Base-by-base conservation (phyloP, 2,797 vertebrate genomes). In the Pantherophis vulpinus region DNA sequence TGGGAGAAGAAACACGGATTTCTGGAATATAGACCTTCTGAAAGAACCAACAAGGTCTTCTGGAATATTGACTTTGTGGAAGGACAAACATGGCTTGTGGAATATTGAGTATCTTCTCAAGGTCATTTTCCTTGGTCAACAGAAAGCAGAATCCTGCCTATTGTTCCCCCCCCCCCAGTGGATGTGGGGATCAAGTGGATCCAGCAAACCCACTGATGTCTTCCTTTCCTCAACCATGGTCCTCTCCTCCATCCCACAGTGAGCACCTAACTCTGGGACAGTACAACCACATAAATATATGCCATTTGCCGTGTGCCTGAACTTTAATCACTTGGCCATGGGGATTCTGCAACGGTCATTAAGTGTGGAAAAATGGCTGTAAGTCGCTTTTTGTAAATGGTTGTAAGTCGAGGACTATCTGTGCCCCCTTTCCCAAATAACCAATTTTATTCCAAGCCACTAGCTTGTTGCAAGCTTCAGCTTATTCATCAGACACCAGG, bases 261-360 rank as follows among this genome's bases (percentile, higher is more conserved):
- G 18, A 32, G 3, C 6, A 8, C 66, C 18, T 0, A 1, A 70
- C 14, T 0, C n/a, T 0, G 0, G 14, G 5, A 70, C 2, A 14
- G n/a, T 2, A 16, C n/a, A 70, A 32, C 66, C 66, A 16, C 66
- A 32, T 32, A 70, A 7, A 32, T 59, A 59, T 59, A 23, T 32
- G 66, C 66, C 66, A 32, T 70, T 70, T 32, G 2, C 66, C n/a
- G 0, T 18, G 14, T 32, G 66, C 6, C 14, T 70, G 29, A 7
- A 70, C 14, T 70, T 70, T 2, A 14, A 32, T 32, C 14, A 18
- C 66, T 70, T 70, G 2, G 3, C 6, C 66, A 18, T 18, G n/a
- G n/a, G 2, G 66, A 70, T 70, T 70, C 66, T 32, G 2, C 14
- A 3, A n/a, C n/a, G 13, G 63, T 70, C 5, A 2, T 61, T 61